Evolutionary conservation across 1,140 invertebrate species (phyloP).

Genomic region (Stratiolaelaps scimitus): DNA sequence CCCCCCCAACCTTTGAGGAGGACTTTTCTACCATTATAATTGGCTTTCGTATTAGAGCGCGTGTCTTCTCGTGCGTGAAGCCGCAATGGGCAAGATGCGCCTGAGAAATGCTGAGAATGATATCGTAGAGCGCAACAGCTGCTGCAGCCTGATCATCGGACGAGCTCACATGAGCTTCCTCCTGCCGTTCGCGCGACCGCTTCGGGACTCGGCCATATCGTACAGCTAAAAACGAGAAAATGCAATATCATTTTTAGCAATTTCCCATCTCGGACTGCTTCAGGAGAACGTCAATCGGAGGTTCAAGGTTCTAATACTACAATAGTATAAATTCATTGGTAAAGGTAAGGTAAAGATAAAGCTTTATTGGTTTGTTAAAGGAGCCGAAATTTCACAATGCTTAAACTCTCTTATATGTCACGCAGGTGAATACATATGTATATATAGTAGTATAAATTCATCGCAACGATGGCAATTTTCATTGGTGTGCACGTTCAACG

Average conservation of each 20-base stretch:
- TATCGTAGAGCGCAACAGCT: constrained; percentile 58
- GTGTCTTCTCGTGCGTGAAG: constrained; percentile 71
- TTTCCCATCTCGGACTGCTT: too few relatives aligned
- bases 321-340: too few relatives aligned
- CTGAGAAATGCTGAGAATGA: constrained; percentile 72
- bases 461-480: too few relatives aligned
- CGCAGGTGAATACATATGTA: too few relatives aligned
- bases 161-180: constrained; percentile 43
- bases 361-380: too few relatives aligned
- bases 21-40: constrained; percentile 50
- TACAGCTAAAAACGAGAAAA: constrained; percentile 64
- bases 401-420: too few relatives aligned
- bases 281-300: too few relatives aligned
- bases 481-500: too few relatives aligned
- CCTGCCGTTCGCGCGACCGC: constrained; percentile 65
- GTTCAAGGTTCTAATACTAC: too few relatives aligned
- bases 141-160: constrained; percentile 36
- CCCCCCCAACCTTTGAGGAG: background rate
- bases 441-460: constrained; percentile 16
- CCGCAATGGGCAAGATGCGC: constrained; percentile 77
- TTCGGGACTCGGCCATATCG: constrained; percentile 90
- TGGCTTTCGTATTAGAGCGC: constrained; percentile 55
- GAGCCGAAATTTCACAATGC: too few relatives aligned
- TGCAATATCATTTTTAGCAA: too few relatives aligned
- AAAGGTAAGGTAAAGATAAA: too few relatives aligned